Base-by-base conservation (phyloP, 2,888 invertebrate genomes). In the Bugulina stolonifera region DNA sequence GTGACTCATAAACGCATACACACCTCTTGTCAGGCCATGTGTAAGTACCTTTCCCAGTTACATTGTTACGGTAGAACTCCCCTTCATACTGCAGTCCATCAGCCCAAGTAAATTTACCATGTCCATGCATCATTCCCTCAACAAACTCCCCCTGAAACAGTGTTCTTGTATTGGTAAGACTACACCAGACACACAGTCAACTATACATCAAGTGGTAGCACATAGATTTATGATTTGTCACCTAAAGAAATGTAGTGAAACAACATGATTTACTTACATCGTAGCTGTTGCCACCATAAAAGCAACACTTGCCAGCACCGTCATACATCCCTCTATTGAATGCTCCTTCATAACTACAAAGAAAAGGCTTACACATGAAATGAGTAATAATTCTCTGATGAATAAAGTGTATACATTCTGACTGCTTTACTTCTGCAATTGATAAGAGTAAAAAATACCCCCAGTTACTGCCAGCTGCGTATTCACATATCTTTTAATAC, bases 101-200 rank as follows among this genome's bases (percentile, higher is more conserved):
- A 23, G 76, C 74, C 85, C 85, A 85, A 10, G 76, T 79, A 75
- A 84, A 85, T n/a, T 73, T 74, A 14, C 85, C 85, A 73, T 77
- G 77, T 1, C 85, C 85, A 80, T 85, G 83, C 85, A 85, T 85
- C 71, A 81, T 77, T 3, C 84, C 84, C 71, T 82, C 80, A 69
- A 77, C 77, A 76, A 84, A 85, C 73, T 80, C 76, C 0, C 85
- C 85, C 81, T 83, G 76, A 10, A 76, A 55, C 14, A 25, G 23
- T 25, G n/a, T n/a, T n/a, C n/a, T n/a, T n/a, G n/a, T n/a, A n/a
- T n/a, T n/a, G n/a, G n/a, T n/a, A n/a, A n/a, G n/a, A n/a, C n/a
- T n/a, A n/a, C n/a, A n/a, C n/a, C n/a, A n/a, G n/a, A n/a, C n/a
- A n/a, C n/a, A n/a, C n/a, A n/a, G n/a, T n/a, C n/a, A n/a, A n/a